These are phyloP conservation scores for Zosterops pallidus DNA, from an alignment of 2,113 vertebrate genomes.

Conservation along the genomic window DNA sequence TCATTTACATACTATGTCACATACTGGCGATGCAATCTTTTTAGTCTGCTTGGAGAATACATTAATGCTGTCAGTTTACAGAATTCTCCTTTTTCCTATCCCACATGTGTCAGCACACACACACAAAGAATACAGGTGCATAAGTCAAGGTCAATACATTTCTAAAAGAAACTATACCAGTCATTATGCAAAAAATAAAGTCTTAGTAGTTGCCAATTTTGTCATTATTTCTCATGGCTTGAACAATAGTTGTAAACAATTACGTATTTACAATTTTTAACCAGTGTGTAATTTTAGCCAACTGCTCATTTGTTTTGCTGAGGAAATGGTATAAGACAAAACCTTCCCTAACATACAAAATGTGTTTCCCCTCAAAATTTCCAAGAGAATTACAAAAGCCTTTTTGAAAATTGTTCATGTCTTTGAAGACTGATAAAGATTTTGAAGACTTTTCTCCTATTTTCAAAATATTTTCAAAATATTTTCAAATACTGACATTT, in stretches of 20 bases:
- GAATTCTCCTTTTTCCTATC: background rate
- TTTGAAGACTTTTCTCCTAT: background rate
- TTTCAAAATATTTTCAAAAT: background rate
- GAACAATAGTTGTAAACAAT: background rate
- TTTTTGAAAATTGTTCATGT: background rate
- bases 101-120: background rate
- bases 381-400: background rate
- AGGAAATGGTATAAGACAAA: background rate
- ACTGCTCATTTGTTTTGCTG: background rate
- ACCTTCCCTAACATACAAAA: background rate
- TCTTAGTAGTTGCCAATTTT: background rate
- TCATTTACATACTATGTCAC: background rate
- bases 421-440: background rate
- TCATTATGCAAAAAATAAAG: background rate
- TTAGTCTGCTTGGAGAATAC: background rate
- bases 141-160: background rate
- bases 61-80: background rate
- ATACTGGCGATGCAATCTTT: background rate
- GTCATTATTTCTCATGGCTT: background rate
- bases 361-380: background rate
- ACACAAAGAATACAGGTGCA: background rate
- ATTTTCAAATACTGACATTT: background rate
- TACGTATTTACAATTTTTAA: background rate
- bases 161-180: background rate
- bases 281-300: background rate